Evolutionary conservation across 2,888 invertebrate genomes (phyloP), one percentile per base, ranked within the genome.

Genomic region (Spodoptera littoralis): DNA sequence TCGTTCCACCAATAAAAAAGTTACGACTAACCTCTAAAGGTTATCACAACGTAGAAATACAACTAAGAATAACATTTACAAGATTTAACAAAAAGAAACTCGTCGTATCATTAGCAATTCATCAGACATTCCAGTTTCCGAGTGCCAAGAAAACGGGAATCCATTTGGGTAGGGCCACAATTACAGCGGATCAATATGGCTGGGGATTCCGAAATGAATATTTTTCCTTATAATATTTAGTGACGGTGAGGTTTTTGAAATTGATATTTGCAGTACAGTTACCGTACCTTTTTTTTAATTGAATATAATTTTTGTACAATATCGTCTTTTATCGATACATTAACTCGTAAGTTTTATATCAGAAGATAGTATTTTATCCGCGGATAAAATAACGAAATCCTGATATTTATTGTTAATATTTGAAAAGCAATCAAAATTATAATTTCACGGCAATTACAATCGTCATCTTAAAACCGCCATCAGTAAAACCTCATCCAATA

Each of bases 71-170:
- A 79, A 80, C 78, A 82, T 83, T 83, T 80, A 82, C 81, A 80
- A 81, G 78, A 77, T 78, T 80, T 81, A 75, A 79, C 76, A 78
- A 80, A 83, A 80, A 79, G 70, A 83, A 77, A 74, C 61, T 69
- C 67, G 67, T 61, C 78, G 73, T 79, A 81, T 84, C 85, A 87
- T 88, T 87, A 86, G 86, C 88, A 84, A 89, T 89, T 89, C 89
- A 88, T 89, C 84, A 84, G 81, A 80, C 79, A 83, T 84, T 84
- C 80, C 73, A 76, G 78, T 79, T 83, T 82, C 79, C 78, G 75
- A 80, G 71, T 79, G 83, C 84, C 83, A 84, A 84, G 81, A 78
- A 77, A 81, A 77, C 70, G 74, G 54, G 70, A 75, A 76, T 72
- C 73, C 73, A 71, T 73, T 69, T 42, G 56, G 70, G 59, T 55